Base-by-base conservation (phyloP, 2,888 invertebrate genomes). In the Xylota sylvarum region DNA sequence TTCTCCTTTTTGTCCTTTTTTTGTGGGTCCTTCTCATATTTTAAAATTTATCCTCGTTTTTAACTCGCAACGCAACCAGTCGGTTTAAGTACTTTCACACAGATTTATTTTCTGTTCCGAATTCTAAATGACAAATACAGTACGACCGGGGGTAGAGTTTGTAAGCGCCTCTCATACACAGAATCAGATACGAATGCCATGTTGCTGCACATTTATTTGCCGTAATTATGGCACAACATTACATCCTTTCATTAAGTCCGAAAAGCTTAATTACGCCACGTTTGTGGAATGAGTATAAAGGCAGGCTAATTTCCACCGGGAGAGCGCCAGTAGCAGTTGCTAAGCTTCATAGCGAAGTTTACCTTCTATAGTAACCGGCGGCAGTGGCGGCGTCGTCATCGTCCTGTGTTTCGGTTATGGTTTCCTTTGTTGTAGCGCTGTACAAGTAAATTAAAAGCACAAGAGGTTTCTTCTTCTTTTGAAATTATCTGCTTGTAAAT, bases 211-310 rank as follows among this genome's bases (percentile, higher is more conserved):
- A 73, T 73, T 83, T 83, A 65, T 46, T 62, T 19, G 40, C 12
- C 55, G 35, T 79, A 84, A 84, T 84, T 84, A 79, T 40, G 32
- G 48, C 48, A 69, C 55, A 79, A 56, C 64, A 70, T 69, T 64
- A 80, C 84, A 76, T 65, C 80, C 84, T 76, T 76, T 76, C 74
- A 79, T 80, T 85, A 80, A 65, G 80, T 80, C 80, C 80, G 70
- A 85, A 76, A 62, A 70, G 80, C 74, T 58, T 85, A 85, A 85
- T 85, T 85, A 74, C 70, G 65, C 14, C 37, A 43, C 37, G 80
- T 62, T 70, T 70, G 48, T 55, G 43, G 27, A 48, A 30, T 5
- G 10, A n/a, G n/a, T 40, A 40, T 37, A 48, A 73, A 48, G 40
- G 35, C 23, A 10, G 35, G 35, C 35, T 32, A 50, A 73, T 60